These are phyloP conservation scores for Xenus cinereus DNA, from an alignment of 2,113 vertebrate species.

Conservation along the genomic window DNA sequence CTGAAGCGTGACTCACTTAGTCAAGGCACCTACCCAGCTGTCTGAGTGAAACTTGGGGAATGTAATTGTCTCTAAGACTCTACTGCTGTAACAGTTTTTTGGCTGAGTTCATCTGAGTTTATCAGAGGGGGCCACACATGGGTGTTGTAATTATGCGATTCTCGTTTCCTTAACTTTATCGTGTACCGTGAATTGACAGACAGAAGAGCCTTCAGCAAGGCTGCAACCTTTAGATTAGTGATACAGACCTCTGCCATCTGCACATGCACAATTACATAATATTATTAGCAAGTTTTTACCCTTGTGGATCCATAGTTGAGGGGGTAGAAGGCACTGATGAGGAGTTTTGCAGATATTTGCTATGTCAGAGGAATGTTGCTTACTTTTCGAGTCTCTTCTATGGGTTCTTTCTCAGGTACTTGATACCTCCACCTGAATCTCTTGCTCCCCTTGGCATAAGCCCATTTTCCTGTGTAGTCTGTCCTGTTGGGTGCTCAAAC, in stretches of 20 bases:
- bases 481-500: fast-evolving
- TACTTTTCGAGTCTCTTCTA: neutral
- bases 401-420: neutral
- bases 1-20: constrained; percentile 16
- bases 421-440: neutral
- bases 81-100: constrained; percentile 22
- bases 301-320: neutral
- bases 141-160: neutral
- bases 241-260: neutral
- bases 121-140: constrained; percentile 37
- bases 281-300: neutral
- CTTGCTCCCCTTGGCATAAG: neutral
- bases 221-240: constrained; percentile 55
- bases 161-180: constrained; percentile 25
- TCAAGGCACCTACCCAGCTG: neutral
- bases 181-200: neutral
- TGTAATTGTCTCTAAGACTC: constrained; percentile 3
- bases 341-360: neutral
- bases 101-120: constrained; percentile 44
- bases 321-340: neutral
- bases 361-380: neutral
- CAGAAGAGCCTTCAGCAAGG: neutral
- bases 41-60: neutral
- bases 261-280: neutral
- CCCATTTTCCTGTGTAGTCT: neutral